Conservation (phyloP, 2,113 vertebrate species). For the Pampusana beccarii region DNA sequence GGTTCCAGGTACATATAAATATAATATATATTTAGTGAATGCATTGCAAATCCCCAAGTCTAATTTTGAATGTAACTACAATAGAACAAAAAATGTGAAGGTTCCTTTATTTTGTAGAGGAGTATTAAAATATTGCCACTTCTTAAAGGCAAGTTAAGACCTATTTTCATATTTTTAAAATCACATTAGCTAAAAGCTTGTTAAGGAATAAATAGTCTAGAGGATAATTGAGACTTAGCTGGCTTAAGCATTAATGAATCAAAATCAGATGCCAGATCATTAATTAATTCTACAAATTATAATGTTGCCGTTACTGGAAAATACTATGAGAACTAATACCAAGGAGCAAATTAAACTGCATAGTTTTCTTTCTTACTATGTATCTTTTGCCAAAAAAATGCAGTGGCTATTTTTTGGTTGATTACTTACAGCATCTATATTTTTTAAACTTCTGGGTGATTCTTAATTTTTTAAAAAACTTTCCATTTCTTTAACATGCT, state of each 20-base stretch:
- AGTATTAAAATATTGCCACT: conserved; percentile 4
- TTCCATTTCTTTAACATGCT: background rate
- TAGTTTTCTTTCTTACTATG: background rate
- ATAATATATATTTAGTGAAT: conserved; percentile 51
- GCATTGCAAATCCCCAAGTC: background rate
- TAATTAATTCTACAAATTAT: conserved; percentile 76
- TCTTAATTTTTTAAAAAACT: background rate
- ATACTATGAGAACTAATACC: conserved; percentile 53
- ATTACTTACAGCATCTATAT: background rate
- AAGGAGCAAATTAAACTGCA: conserved; percentile 54
- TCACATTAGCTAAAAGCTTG: conserved; percentile 73
- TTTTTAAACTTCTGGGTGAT: background rate
- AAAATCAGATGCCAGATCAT: conserved; percentile 75
- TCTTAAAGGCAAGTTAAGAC: conserved; percentile 61
- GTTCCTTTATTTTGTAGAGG: conserved; percentile 39
- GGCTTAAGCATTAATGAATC: conserved; percentile 73
- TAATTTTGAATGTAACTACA: conserved; percentile 31
- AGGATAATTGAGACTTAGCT: conserved; percentile 74
- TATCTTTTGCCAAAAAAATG: conserved; percentile 24
- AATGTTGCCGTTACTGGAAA: conserved; percentile 62
- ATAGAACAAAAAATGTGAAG: background rate
- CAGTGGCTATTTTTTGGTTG: background rate
- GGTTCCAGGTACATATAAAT: conserved; percentile 48
- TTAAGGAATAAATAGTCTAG: conserved; percentile 72
- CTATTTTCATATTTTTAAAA: conserved; percentile 66